Evolutionary conservation across 2,888 invertebrate genomes (phyloP).

Genomic region (Melinopterus prodromus): DNA sequence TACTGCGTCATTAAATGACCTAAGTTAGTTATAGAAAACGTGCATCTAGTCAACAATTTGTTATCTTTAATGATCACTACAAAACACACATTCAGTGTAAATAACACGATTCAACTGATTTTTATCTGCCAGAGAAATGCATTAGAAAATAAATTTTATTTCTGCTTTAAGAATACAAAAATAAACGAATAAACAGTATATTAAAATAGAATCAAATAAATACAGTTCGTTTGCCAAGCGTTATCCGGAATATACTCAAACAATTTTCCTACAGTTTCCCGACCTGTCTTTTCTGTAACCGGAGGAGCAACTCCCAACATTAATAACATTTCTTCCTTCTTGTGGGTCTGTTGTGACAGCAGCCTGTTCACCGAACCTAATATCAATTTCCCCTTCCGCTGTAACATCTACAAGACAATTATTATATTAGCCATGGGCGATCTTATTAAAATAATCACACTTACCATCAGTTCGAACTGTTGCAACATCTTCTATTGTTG

Average conservation of each 20-base stretch:
- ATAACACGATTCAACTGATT: no score
- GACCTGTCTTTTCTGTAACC: conserved; percentile 30
- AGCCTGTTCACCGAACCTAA: background rate
- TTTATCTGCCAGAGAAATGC: no score
- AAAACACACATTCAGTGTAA: no score
- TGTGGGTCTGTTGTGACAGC: background rate
- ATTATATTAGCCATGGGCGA: background rate
- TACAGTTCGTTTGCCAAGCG: background rate
- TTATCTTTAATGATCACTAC: no score
- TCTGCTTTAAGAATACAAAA: no score
- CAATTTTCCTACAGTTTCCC: conserved; percentile 29
- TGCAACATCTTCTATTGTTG: background rate
- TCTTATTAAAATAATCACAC: background rate
- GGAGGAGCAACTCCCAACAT: conserved; percentile 10
- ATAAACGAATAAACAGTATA: background rate
- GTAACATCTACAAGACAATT: background rate
- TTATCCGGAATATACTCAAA: conserved; percentile 11
- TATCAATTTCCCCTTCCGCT: conserved; percentile 7
- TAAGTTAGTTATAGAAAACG: no score
- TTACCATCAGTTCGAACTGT: background rate
- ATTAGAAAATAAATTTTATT: no score
- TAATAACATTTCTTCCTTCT: conserved; percentile 5
- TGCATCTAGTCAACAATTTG: no score
- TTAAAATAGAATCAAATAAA: background rate
- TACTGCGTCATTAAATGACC: no score